Evolutionary conservation across 2,888 invertebrate genomes (phyloP).

Genomic region (Cordilura impudica): DNA sequence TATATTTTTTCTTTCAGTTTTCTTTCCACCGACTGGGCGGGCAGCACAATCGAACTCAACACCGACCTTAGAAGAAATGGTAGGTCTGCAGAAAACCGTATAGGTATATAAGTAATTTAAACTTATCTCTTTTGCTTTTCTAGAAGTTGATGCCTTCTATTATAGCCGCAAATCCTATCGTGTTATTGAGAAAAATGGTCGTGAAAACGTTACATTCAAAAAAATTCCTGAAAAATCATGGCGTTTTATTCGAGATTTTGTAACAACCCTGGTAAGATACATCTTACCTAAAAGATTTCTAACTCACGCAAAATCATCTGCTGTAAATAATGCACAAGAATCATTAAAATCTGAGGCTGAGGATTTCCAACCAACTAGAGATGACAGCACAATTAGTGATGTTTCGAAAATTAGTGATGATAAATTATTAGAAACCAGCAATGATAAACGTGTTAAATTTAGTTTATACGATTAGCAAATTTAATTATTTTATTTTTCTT

Average conservation of each 20-base stretch:
- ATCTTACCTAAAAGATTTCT: conserved; percentile 57
- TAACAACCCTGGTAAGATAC: conserved; percentile 90
- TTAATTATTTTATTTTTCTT: too few species aligned
- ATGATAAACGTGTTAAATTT: conserved; percentile 41
- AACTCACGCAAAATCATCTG: conserved; percentile 18
- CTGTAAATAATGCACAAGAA: conserved; percentile 55
- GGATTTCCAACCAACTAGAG: neutral
- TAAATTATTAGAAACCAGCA: conserved; percentile 24
- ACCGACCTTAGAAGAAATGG: conserved; percentile 65
- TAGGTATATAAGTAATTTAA: neutral
- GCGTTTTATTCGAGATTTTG: conserved; percentile 88
- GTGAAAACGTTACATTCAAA: conserved; percentile 73
- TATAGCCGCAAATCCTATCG: conserved; percentile 65
- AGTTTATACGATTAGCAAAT: conserved; percentile 42
- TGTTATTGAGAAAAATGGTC: conserved; percentile 75
- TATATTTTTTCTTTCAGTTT: conserved; percentile 56
- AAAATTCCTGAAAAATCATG: conserved; percentile 82
- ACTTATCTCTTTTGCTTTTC: neutral
- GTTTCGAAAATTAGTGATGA: neutral
- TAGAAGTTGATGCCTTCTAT: conserved; percentile 58
- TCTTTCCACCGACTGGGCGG: conserved; percentile 72
- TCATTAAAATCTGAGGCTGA: conserved; percentile 7
- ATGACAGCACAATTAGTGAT: conserved; percentile 2
- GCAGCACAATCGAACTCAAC: conserved; percentile 74
- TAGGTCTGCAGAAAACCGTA: conserved; percentile 31